A percentile compares a stretch with the other conserved stretches of the same genome.
Conservation (phyloP, 2,888 invertebrate species). For the Monopis laevigella region DNA sequence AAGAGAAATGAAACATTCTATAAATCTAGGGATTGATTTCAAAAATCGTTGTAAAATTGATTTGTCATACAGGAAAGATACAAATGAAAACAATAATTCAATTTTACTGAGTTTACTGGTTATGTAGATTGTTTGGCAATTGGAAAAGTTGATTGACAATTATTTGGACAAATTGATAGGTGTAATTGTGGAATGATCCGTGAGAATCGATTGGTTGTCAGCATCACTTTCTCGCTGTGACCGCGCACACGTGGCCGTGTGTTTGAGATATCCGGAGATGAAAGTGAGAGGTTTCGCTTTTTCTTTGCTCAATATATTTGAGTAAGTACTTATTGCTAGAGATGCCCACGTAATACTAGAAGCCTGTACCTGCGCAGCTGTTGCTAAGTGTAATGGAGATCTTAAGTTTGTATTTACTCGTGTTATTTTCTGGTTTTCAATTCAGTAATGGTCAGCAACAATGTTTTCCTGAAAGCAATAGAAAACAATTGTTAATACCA, state of each 20-base stretch:
- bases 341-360: constrained; percentile 4
- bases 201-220: constrained; percentile 30
- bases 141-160: constrained; percentile 36
- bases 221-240: constrained; percentile 47
- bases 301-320: constrained; percentile 52
- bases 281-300: constrained; percentile 57
- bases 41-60: constrained; percentile 12
- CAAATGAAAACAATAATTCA: constrained; percentile 1
- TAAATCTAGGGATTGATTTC: constrained; percentile 1
- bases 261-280: constrained; percentile 26
- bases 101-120: constrained; percentile 7
- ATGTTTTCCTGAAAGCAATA: constrained; percentile 3
- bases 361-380: constrained; percentile 17
- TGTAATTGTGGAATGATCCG: constrained; percentile 22
- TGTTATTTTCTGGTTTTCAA: too few species aligned
- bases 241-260: constrained; percentile 27
- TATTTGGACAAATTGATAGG: too few species aligned
- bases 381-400: constrained; percentile 6
- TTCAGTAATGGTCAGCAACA: too few species aligned
- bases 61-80: constrained; percentile 10
- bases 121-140: constrained; percentile 20
- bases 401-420: too few species aligned
- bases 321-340: constrained; percentile 22
- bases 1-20: not conserved
- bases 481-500: not conserved